These are phyloP conservation scores for Ectropis crepuscularia DNA, from an alignment of 2,888 invertebrate genomes.

Conservation along the genomic window DNA sequence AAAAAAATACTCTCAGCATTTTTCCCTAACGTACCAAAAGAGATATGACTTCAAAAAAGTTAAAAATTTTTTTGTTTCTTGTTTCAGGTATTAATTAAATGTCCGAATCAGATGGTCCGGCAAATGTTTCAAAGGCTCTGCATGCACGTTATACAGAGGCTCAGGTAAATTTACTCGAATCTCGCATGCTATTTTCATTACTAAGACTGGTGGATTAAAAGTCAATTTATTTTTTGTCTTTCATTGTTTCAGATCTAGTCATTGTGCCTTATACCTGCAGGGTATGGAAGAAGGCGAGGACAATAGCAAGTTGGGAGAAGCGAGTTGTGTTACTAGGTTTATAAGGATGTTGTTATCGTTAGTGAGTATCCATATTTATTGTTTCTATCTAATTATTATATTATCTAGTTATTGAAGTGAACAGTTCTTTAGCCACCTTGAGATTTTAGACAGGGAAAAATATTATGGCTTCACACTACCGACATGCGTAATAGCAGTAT, in stretches of 20 bases:
- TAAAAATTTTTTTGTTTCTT: conserved; percentile 4
- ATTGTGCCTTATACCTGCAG: conserved; percentile 87
- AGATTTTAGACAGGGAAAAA: background rate
- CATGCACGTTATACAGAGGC: conserved; percentile 96
- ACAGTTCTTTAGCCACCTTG: background rate
- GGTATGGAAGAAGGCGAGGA: conserved; percentile 83
- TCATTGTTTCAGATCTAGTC: conserved; percentile 82
- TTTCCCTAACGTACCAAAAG: too few species aligned
- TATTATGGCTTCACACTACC: too few species aligned
- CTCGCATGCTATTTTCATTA: conserved; percentile 12
- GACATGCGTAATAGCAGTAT: too few species aligned
- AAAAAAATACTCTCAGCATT: too few species aligned
- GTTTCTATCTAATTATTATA: background rate
- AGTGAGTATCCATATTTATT: conserved; percentile 77
- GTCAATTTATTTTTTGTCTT: too few species aligned
- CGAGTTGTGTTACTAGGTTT: conserved; percentile 96
- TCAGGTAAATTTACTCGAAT: conserved; percentile 84
- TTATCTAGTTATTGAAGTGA: background rate
- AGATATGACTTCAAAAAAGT: too few species aligned
- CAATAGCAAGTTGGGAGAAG: conserved; percentile 88
- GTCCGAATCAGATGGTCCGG: conserved; percentile 98
- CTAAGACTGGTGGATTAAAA: conserved; percentile 24
- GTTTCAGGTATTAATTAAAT: conserved; percentile 93
- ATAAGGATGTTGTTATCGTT: conserved; percentile 94
- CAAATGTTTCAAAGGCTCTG: conserved; percentile 98